These are phyloP conservation scores for Pseudopodoces humilis DNA, from an alignment of 2,113 vertebrate species.

Conservation along the genomic window DNA sequence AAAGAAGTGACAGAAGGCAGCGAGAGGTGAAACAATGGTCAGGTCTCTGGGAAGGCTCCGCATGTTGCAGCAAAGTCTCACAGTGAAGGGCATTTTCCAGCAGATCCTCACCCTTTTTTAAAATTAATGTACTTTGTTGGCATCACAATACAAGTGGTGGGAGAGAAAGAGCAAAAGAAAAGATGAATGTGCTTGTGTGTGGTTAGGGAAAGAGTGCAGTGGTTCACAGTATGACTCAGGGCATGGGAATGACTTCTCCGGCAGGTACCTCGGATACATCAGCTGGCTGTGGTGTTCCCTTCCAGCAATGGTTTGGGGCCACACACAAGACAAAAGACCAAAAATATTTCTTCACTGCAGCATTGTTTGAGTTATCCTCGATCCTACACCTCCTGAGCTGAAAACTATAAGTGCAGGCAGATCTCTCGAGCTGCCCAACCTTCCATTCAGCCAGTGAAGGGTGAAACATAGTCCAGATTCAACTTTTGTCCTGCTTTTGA, in stretches of 20 bases:
- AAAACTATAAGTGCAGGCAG: not conserved
- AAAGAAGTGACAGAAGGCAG: not conserved
- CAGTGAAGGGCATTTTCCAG: not conserved
- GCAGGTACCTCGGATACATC: fast-evolving
- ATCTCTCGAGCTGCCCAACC: not conserved
- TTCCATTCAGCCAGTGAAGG: not conserved
- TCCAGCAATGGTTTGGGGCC: not conserved
- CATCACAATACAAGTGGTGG: not conserved
- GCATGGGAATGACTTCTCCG: not conserved
- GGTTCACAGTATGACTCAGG: not conserved
- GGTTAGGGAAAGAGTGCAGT: not conserved
- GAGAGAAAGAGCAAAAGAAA: not conserved
- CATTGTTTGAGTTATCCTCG: not conserved
- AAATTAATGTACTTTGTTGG: not conserved
- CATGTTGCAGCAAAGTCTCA: not conserved
- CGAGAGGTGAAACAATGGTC: not conserved
- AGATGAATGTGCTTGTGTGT: not conserved
- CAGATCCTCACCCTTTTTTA: not conserved
- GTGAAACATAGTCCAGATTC: not conserved
- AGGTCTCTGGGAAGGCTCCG: not conserved
- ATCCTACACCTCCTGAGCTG: not conserved
- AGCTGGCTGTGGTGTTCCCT: not conserved
- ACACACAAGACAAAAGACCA: not conserved
- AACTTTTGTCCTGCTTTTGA: not conserved
- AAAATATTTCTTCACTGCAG: not conserved